Base-by-base conservation (phyloP, 1,140 invertebrate genomes). In the Platyscapa corneri region DNA sequence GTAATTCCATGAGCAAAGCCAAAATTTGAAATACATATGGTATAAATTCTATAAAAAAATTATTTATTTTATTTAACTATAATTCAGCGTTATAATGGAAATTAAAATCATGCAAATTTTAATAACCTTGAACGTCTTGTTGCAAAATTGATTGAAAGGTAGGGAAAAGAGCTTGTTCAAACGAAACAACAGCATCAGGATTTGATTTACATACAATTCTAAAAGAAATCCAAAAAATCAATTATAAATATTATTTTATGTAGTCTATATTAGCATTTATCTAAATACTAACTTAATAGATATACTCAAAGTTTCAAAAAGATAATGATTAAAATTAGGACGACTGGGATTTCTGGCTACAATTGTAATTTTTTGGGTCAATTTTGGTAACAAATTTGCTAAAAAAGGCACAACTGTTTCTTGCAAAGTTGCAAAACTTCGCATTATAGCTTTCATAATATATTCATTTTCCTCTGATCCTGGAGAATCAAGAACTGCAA, bases 11-110 rank as follows among this genome's bases (percentile, higher is more conserved):
- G 53, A 99, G 93, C 10, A 99, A 94, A 0, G 98, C 98, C 53
- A 99, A 93, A 90, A 99, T 96, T 97, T 99, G 98, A 92, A 99
- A 99, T 56, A 98, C 97, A 92, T 99, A 99, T 0, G 98, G 98
- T 92, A 99, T 96, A 94, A 99, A 99, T 94, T 99, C 98, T 97
- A 91, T 5, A 94, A 94, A 88, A 83, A 85, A 64, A 10, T 53
- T 72, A 53, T 53, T 72, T 34, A 14, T 72, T n/a, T 83, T 27
- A 83, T 20, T 76, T 42, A 39, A 77, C 67, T 83, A 86, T 80
- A 80, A 86, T 75, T 75, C 32, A 46, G 32, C 56, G 67, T 70
- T 82, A n/a, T 67, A 16, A 5, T n/a, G 6, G 67, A 87, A 70
- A 49, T 32, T 76, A 34, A 83, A 82, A 86, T 86, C 27, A 82